Conservation (phyloP, 2,888 invertebrate genomes). For the Mimachlamys varia region DNA sequence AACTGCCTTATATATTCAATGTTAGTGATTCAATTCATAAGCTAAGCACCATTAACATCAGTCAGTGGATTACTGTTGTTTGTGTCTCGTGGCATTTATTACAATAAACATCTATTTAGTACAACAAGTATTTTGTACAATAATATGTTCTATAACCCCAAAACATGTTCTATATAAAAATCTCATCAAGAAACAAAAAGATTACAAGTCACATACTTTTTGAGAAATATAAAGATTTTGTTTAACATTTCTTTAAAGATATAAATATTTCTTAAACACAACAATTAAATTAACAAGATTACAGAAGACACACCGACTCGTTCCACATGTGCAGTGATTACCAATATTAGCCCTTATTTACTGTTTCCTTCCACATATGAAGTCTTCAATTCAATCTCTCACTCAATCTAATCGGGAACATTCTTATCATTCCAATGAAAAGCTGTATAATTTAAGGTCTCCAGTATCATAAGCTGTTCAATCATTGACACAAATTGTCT, state of each 20-base stretch:
- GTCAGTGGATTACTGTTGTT: not conserved
- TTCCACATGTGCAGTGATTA: too few species aligned
- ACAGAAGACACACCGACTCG: not conserved
- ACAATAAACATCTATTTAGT: not conserved
- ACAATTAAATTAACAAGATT: not conserved
- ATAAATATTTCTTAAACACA: constrained; percentile 6
- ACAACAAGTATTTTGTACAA: not conserved
- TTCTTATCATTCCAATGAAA: too few species aligned
- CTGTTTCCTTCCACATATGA: too few species aligned
- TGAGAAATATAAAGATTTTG: not conserved
- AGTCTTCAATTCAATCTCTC: not conserved
- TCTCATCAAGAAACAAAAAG: not conserved
- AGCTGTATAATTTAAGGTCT: not conserved
- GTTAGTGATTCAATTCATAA: not conserved
- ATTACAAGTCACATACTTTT: not conserved
- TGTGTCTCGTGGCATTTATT: not conserved
- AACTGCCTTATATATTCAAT: not conserved
- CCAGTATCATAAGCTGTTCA: too few species aligned
- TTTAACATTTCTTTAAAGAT: not conserved
- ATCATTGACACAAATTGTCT: too few species aligned
- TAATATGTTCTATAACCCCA: not conserved
- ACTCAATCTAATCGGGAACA: not conserved
- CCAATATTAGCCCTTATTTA: too few species aligned
- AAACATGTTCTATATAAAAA: not conserved
- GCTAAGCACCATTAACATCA: not conserved